Percentiles rank a stretch among this genome's conserved stretches.
phyloP scores from a whole-genome alignment of 2,797 vertebrate species.

The Scleropages formosus region DNA sequence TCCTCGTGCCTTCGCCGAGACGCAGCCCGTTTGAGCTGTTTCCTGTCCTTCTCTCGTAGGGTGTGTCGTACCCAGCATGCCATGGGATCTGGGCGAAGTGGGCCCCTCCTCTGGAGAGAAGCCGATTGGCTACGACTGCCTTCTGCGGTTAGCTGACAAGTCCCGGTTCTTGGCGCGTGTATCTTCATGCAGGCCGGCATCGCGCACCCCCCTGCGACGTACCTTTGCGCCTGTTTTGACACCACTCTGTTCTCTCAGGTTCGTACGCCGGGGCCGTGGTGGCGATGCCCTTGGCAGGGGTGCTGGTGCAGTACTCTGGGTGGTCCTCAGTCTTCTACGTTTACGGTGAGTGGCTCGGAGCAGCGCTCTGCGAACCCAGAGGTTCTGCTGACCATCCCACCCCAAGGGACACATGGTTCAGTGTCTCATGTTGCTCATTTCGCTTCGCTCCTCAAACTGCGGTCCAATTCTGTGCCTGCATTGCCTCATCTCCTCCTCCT shows the following conservation, averaged over 20 bases:
- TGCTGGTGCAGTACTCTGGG: slow-evolving; percentile 77
- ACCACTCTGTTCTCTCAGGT: slow-evolving; percentile 51
- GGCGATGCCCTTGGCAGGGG: slow-evolving; percentile 80
- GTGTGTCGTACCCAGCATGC: slow-evolving; percentile 81
- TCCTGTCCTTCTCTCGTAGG: slow-evolving; percentile 51
- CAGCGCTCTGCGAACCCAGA: too few species aligned
- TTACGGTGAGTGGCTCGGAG: slow-evolving; percentile 69
- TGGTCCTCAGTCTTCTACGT: slow-evolving; percentile 84
- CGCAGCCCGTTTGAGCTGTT: not conserved
- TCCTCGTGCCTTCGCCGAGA: not conserved
- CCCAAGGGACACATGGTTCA: not conserved
- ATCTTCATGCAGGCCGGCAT: too few species aligned
- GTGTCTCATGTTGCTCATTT: not conserved
- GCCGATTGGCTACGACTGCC: slow-evolving; percentile 78
- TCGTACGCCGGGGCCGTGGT: slow-evolving; percentile 81
- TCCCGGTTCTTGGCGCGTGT: not conserved
- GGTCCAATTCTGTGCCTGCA: too few species aligned
- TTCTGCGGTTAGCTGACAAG: slow-evolving; percentile 71
- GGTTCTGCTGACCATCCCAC: not conserved
- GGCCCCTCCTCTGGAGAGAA: slow-evolving; percentile 80
- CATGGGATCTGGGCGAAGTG: slow-evolving; percentile 85
- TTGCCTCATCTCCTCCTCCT: not conserved
- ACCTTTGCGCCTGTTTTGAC: not conserved
- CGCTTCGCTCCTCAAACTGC: too few species aligned
- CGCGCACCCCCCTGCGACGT: too few species aligned